phyloP scores from a whole-genome alignment of 1,140 invertebrate species.

The Panagrolaimus sp. region DNA sequence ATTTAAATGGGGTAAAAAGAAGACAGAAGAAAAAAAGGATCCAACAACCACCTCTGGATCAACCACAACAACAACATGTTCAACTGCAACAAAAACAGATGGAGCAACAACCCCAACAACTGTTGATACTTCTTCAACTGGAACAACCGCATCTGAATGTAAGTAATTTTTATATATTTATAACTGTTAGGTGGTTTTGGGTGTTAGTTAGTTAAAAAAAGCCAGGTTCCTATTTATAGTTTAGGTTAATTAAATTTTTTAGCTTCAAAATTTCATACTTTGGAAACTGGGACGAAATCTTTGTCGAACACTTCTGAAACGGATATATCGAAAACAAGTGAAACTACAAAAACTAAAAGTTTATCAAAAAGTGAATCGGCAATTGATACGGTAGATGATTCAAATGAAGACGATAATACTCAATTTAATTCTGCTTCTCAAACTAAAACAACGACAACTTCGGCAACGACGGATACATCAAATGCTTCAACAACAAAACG shows the following conservation, averaged over 20 bases:
- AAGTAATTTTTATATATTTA: not conserved
- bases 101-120: constrained; percentile 6
- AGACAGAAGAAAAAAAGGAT: constrained; percentile 2
- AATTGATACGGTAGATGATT: not conserved
- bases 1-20: constrained; percentile 24
- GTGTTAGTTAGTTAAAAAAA: not conserved
- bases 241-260: no score
- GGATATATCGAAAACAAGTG: no score
- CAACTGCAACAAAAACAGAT: constrained; percentile 2
- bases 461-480: not conserved
- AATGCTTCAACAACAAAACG: no score
- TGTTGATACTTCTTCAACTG: not conserved
- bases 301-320: no score
- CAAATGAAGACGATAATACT: not conserved
- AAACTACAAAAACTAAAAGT: no score
- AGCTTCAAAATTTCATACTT: no score
- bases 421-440: not conserved
- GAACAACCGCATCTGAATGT: not conserved
- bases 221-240: no score
- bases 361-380: no score
- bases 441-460: not conserved
- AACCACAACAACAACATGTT: not conserved
- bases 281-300: no score
- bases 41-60: not conserved
- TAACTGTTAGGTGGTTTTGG: not conserved